A percentile compares a stretch with the other conserved stretches of the same genome.
These are phyloP conservation scores for Takifugu rubripes DNA, from an alignment of 2,797 vertebrate genomes.

Conservation along the genomic window DNA sequence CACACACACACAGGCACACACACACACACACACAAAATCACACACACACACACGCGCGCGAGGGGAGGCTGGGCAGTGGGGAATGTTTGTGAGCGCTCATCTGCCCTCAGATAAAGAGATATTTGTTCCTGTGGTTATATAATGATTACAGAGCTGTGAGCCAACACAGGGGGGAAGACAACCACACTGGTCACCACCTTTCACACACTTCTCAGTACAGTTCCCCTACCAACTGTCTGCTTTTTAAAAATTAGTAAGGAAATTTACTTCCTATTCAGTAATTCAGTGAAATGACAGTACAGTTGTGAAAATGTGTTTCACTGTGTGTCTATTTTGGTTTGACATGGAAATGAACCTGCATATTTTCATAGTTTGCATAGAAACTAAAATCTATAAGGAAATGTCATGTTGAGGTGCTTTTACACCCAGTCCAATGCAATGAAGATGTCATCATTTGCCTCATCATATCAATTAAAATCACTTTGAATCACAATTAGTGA, in stretches of 20 bases:
- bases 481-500: too few relatives aligned
- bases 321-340: not conserved
- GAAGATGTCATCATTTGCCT: not conserved
- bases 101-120: slow-evolving; percentile 48
- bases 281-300: too few relatives aligned
- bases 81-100: slow-evolving; percentile 24
- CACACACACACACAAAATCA: slow-evolving; percentile 1
- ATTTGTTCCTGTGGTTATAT: slow-evolving; percentile 64
- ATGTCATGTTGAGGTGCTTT: too few relatives aligned
- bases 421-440: too few relatives aligned
- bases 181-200: slow-evolving; percentile 31
- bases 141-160: slow-evolving; percentile 47
- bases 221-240: too few relatives aligned
- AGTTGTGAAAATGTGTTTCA: too few relatives aligned
- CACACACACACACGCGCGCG: slow-evolving; percentile 2
- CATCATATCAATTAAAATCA: not conserved
- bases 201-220: slow-evolving; percentile 13
- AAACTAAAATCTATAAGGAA: not conserved
- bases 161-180: slow-evolving; percentile 58
- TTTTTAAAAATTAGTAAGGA: not conserved
- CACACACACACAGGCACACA: not conserved
- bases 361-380: slow-evolving; percentile 14
- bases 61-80: not conserved
- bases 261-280: not conserved
- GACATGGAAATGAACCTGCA: slow-evolving; percentile 4